Evolutionary conservation across 2,888 invertebrate genomes (phyloP).

Genomic region (Lycophotia porphyrea): DNA sequence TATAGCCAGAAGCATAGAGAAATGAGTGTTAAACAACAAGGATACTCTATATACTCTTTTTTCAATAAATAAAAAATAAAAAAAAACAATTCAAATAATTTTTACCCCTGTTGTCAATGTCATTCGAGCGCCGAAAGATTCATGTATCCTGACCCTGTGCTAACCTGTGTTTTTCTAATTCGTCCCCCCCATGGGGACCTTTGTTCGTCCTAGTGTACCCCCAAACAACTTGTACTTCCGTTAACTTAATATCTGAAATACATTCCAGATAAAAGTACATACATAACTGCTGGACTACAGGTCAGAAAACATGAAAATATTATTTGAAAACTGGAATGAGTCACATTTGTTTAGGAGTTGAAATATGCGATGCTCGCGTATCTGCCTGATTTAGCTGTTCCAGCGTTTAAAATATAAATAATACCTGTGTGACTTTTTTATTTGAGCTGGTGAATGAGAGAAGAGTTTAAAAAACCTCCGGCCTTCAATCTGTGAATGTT

Average conservation of each 20-base stretch:
- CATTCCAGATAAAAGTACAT: too few relatives aligned
- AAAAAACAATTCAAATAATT: too few relatives aligned
- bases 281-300: not conserved
- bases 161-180: too few relatives aligned
- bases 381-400: constrained; percentile 10
- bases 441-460: not conserved
- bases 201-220: too few relatives aligned
- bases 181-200: too few relatives aligned
- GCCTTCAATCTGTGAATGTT: not conserved
- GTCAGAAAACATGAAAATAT: constrained; percentile 9
- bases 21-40: constrained; percentile 11
- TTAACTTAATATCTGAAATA: too few relatives aligned
- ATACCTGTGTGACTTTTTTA: not conserved
- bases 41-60: too few relatives aligned
- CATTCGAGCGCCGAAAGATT: not conserved
- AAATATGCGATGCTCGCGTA: constrained; percentile 10
- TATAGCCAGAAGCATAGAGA: constrained; percentile 22
- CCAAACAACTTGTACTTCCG: too few relatives aligned
- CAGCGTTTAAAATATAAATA: constrained; percentile 12
- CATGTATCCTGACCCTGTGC: too few relatives aligned
- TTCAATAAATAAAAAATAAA: too few relatives aligned
- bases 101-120: not conserved
- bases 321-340: constrained; percentile 5
- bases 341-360: not conserved
- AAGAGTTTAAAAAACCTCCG: not conserved